phyloP scores from a whole-genome alignment of 2,113 vertebrate genomes.

The Delphinus delphis region DNA sequence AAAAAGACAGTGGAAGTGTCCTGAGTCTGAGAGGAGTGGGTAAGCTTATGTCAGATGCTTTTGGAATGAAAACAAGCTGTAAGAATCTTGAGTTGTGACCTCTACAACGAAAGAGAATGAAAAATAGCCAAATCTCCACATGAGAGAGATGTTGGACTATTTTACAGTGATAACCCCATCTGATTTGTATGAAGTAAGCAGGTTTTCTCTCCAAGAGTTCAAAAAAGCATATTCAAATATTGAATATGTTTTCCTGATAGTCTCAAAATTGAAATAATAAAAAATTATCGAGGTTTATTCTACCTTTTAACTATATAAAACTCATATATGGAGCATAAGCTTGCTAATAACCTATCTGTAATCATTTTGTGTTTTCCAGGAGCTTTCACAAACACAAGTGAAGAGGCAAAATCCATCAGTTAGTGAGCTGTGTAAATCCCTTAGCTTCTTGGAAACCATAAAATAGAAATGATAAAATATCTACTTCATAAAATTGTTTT shows the following conservation, averaged over 20 bases:
- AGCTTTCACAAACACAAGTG: neutral
- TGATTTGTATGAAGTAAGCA: slow-evolving; percentile 50
- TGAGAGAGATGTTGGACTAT: slow-evolving; percentile 40
- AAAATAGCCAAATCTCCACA: slow-evolving; percentile 36
- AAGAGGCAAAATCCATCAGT: neutral
- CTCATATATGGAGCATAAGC: neutral
- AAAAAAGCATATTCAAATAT: neutral
- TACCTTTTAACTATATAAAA: neutral
- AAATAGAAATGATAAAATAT: slow-evolving; percentile 56
- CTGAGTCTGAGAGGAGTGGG: neutral
- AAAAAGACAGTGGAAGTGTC: neutral
- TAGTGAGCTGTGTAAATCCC: neutral
- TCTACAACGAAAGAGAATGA: slow-evolving; percentile 6
- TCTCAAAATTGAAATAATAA: neutral
- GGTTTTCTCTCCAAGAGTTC: neutral
- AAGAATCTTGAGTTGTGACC: slow-evolving; percentile 26
- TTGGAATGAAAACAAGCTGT: slow-evolving; percentile 35
- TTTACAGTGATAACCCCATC: slow-evolving; percentile 19
- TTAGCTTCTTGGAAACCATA: slow-evolving; percentile 42
- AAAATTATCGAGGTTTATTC: neutral
- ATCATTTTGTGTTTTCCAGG: neutral
- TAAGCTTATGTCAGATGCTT: slow-evolving; percentile 36
- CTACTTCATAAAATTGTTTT: slow-evolving; percentile 57
- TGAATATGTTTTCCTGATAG: neutral
- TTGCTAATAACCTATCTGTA: neutral